A percentile compares a stretch with the other conserved stretches of the same genome.
Evolutionary conservation across 2,888 invertebrate species (phyloP).

Genomic region (Epinotia brunnichana): DNA sequence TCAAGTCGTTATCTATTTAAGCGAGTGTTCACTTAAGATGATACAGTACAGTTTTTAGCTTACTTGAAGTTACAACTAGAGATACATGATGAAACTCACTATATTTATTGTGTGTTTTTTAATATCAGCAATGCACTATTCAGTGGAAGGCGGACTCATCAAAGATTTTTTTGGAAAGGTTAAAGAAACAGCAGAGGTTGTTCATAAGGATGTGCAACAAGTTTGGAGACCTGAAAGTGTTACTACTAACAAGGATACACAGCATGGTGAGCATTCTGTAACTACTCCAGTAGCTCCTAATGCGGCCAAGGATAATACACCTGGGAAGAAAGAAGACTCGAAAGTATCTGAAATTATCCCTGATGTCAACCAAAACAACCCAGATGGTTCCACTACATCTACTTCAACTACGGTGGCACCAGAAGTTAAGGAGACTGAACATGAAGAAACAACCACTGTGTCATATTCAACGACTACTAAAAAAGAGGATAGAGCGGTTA

Average conservation of each 20-base stretch:
- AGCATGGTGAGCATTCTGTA: constrained; percentile 23
- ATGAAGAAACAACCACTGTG: constrained; percentile 33
- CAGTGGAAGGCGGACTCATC: constrained; percentile 55
- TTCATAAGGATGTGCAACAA: constrained; percentile 53
- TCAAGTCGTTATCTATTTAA: constrained; percentile 58
- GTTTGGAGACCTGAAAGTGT: constrained; percentile 45
- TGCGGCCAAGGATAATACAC: constrained; percentile 5
- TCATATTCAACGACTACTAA: constrained; percentile 45
- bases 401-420: constrained; percentile 40
- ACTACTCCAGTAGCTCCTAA: constrained; percentile 12
- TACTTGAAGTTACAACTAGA: constrained; percentile 8
- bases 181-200: constrained; percentile 52
- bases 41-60: constrained; percentile 28
- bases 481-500: constrained; percentile 67
- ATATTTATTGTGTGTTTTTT: constrained; percentile 54
- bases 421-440: constrained; percentile 31
- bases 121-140: constrained; percentile 51
- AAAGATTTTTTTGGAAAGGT: constrained; percentile 55
- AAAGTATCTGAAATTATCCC: background rate
- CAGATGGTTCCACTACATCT: constrained; percentile 1
- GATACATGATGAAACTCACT: constrained; percentile 55
- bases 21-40: constrained; percentile 8
- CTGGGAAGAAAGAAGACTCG: constrained; percentile 14
- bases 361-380: background rate
- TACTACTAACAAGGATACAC: constrained; percentile 36